Conservation (phyloP, 2,888 invertebrate species). For the Drosophila hawaiiensis region DNA sequence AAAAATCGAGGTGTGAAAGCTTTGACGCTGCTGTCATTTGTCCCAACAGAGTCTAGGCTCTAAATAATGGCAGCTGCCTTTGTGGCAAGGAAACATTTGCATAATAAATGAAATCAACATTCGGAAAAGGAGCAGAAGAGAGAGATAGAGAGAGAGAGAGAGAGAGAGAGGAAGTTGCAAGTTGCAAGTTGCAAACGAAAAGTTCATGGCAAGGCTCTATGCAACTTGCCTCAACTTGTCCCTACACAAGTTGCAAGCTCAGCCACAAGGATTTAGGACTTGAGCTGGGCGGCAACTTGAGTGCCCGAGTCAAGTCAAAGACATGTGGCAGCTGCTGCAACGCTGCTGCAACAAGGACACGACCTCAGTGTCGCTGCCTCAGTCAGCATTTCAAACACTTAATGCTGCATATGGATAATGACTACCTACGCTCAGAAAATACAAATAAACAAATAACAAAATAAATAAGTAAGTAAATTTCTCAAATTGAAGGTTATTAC, state of each 20-base stretch:
- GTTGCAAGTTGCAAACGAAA: slow-evolving; percentile 69
- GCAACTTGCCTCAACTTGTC: slow-evolving; percentile 7
- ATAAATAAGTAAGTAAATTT: background rate
- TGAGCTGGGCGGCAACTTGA: slow-evolving; percentile 44
- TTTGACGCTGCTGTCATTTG: slow-evolving; percentile 74
- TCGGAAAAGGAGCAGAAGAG: background rate
- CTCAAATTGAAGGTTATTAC: background rate
- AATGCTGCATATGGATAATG: slow-evolving; percentile 31
- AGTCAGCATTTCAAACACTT: background rate
- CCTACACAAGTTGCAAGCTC: background rate
- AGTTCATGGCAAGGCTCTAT: slow-evolving; percentile 59
- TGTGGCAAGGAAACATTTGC: slow-evolving; percentile 56
- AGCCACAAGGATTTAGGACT: background rate
- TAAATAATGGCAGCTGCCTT: slow-evolving; percentile 10
- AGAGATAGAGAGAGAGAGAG: background rate
- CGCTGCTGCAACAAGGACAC: slow-evolving; percentile 33
- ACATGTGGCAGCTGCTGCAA: slow-evolving; percentile 18
- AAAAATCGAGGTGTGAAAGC: slow-evolving; percentile 78
- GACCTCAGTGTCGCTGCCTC: slow-evolving; percentile 7
- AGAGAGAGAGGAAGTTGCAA: slow-evolving; percentile 14
- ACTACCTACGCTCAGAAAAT: slow-evolving; percentile 1
- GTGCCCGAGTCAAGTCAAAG: slow-evolving; percentile 38
- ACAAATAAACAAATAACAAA: background rate
- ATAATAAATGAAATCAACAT: slow-evolving; percentile 76
- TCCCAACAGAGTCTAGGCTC: slow-evolving; percentile 56